These are phyloP conservation scores for Linepithema humile DNA, from an alignment of 1,140 invertebrate genomes.

Conservation along the genomic window DNA sequence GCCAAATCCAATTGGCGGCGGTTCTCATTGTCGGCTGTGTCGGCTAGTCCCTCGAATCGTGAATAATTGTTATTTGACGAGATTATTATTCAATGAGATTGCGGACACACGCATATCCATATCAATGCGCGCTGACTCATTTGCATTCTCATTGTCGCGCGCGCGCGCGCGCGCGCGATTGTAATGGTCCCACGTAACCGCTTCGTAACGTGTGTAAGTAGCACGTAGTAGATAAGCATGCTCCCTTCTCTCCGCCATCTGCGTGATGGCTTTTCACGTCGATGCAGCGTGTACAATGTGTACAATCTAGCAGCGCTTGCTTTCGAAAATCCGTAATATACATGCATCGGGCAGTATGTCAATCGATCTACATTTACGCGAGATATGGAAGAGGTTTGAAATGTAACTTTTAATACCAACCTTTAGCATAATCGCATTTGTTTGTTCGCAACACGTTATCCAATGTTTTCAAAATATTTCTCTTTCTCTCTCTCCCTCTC, in stretches of 20 bases:
- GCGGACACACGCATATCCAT: conserved; percentile 40
- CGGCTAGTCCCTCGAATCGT: conserved; percentile 11
- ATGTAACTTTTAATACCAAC: no score
- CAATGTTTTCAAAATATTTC: not conserved
- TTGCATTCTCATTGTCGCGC: conserved; percentile 54
- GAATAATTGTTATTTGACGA: conserved; percentile 36
- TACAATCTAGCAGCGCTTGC: not conserved
- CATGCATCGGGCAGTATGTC: no score
- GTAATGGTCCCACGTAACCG: conserved; percentile 43
- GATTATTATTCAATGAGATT: conserved; percentile 54
- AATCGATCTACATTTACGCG: no score
- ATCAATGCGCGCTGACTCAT: conserved; percentile 46
- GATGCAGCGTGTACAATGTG: conserved; percentile 1
- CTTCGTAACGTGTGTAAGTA: conserved; percentile 42
- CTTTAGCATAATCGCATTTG: not conserved
- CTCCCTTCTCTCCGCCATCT: not conserved
- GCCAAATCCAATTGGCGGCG: not conserved
- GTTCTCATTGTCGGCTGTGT: not conserved
- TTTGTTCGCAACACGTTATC: not conserved
- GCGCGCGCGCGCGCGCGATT: conserved; percentile 39
- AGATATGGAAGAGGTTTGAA: not conserved
- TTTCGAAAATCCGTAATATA: conserved; percentile 6
- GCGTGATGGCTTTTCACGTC: conserved; percentile 1
- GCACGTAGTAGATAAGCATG: conserved; percentile 47
- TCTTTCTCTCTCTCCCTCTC: no score